Base-by-base conservation (phyloP, 2,113 vertebrate genomes). In the Phoenicopterus ruber region DNA sequence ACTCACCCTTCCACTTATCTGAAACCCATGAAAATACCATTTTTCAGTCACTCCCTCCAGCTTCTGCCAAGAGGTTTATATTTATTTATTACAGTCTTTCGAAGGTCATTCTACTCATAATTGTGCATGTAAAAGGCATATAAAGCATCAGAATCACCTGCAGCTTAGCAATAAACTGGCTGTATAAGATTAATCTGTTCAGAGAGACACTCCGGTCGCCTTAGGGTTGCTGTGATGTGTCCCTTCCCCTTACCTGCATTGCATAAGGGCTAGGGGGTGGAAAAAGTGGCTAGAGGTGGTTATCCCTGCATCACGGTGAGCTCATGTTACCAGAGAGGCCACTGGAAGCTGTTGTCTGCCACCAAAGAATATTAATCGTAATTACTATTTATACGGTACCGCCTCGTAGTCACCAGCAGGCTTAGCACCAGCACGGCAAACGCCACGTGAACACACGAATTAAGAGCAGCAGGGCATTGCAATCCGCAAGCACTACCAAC, bases 361-460 rank as follows among this genome's bases (percentile, higher is more conserved):
- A 58, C 38, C 32, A 61, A 38, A 57, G 40, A 59, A 8, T 32
- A 65, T 40, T 40, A 32, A 50, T 42, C 18, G 6, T 12, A 58
- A 50, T 31, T 5, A 50, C 20, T 15, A 40, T 52, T 67, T 81
- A 36, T 10, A 47, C 0, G 9, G 52, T 36, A 38, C 22, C 47
- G 32, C 42, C 36, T 1, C 1, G 29, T 0, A 38, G 54, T 13
- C 52, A 66, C 36, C 6, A 34, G 47, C 34, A 67, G 77, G 55
- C 38, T 40, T 3, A 7, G 69, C 65, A 67, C 11, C n/a, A 42
- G 42, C 73, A 46, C 0, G 1, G 44, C 58, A 88, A 50, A 57
- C 0, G 0, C 61, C 6, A 20, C 3, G 13, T 1, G 6, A 77
- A 32, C 4, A 3, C 28, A 13, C 0, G 1, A 29, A 66, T 18